Conservation (phyloP, 2,113 vertebrate genomes). For the Antennarius striatus region DNA sequence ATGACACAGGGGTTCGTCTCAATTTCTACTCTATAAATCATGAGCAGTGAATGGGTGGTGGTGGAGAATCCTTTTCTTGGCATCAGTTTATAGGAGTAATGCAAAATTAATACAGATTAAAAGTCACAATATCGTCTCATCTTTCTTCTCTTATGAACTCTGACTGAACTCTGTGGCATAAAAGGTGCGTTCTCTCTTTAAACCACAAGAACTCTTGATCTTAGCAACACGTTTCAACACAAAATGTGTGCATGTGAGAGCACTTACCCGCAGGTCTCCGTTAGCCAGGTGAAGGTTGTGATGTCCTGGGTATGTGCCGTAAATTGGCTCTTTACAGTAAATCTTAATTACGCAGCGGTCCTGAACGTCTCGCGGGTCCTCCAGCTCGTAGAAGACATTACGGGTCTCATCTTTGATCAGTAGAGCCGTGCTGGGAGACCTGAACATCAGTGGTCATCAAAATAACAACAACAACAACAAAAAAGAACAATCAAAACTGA, state of each 20-base stretch:
- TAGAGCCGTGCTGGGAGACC: constrained; percentile 94
- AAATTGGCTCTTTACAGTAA: constrained; percentile 93
- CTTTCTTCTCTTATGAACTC: neutral
- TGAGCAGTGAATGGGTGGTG: constrained; percentile 18
- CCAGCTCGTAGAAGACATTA: constrained; percentile 96
- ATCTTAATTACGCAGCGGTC: constrained; percentile 98
- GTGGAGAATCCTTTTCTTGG: constrained; percentile 1
- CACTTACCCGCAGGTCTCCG: constrained; percentile 91
- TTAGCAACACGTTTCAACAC: neutral
- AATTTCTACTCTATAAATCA: constrained; percentile 20
- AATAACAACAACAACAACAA: neutral
- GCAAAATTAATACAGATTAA: neutral
- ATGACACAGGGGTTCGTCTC: constrained; percentile 20
- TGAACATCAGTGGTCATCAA: constrained; percentile 72
- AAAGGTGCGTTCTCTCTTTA: neutral
- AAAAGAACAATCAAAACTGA: neutral
- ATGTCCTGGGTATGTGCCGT: constrained; percentile 88
- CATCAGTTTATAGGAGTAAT: neutral
- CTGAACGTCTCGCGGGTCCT: constrained; percentile 95
- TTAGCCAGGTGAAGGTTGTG: constrained; percentile 88
- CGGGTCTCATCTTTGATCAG: constrained; percentile 97
- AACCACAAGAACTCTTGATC: neutral
- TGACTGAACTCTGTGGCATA: neutral
- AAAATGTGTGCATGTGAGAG: neutral
- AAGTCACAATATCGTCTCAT: neutral